Evolutionary conservation across 35 echinoderm and acorn worm species (phyloP), one percentile per base, ranked within the genome.

Genomic region (Apostichopus californicus): DNA sequence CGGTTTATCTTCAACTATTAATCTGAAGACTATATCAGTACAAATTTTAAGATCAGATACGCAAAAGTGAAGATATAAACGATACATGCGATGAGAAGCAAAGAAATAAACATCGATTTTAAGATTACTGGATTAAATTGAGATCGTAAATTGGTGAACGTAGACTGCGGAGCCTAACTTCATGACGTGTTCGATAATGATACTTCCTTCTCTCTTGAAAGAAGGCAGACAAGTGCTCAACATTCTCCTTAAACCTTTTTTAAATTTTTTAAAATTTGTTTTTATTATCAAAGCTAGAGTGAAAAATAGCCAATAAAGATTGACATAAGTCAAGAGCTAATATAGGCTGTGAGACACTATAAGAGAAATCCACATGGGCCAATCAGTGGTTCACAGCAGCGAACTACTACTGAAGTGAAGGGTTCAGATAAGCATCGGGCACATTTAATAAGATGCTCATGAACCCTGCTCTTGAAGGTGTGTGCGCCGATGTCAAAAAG

Each of bases 171-270:
- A 89, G 26, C 89, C 93, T 17, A 73, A 78, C 61, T 86, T 83
- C 18, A 94, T 28, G 8, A 94, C 66, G 52, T 94, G 89, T 73
- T 91, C 93, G 14, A 94, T 91, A 89, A 78, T 92, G 89, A 94
- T 26, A 81, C 89, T 22, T 80, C 88, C 81, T 34, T 34, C 55
- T 91, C 55, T 94, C 18, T 17, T 14, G 93, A 77, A 86, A 91
- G 77, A 94, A 91, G 7, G 53, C 89, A 0, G 93, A 94, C 53
- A 94, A 14, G 56, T 53, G 23, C 28, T 20, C 26, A 10, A 83
- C 64, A 11, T 82, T 94, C 5, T 91, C 55, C 55, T 58, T 8
- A 63, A 86, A 91, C 3, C 60, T 87, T 25, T 25, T 25, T 25
- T 0, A 25, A 25, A 25, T 34, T 34, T 34, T 34, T 34, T 34